Base-by-base conservation (phyloP, 2,113 vertebrate species). In the Gobiocypris rarus region DNA sequence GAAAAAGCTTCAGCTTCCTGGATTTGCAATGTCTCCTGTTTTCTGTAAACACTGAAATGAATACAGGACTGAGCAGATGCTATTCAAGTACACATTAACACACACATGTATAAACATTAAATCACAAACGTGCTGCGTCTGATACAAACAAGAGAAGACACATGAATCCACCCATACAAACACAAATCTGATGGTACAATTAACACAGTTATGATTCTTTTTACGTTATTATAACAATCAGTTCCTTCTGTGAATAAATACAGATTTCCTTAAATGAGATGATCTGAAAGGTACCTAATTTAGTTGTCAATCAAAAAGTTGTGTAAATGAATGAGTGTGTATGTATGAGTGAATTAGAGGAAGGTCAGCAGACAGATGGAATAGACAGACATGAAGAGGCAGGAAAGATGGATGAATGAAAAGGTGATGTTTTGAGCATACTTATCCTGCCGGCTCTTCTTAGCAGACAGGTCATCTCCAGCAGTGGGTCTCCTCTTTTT, bases 401-500 rank as follows among this genome's bases (percentile, higher is more conserved):
- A 59, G 13, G 56, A 50, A 13, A 78, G 17, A 50, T 70, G 24
- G 5, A 75, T 71, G 38, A 71, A 54, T 74, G 52, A 4, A 19
- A 15, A 70, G 61, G 24, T 73, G 45, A 9, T 43, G 10, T 69
- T 70, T 58, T 11, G 34, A 50, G 38, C 41, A 5, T 96, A 99
- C 98, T 97, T 96, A 92, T 99, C 98, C 89, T 98, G 97, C 86
- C 97, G 96, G 93, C 97, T 99, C 91, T 99, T 99, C 94, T 99
- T 99, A 88, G 97, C 97, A 81, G 96, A 96, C 89, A 98, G 92
- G 91, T 99, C 97, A 90, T 99, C 97, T 92, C 96, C 97, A 88
- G 96, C 93, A 75, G 97, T 96, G 86, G 98, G 97, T 95, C 98
- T 98, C 95, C 97, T 98, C 95, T 99, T 99, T 98, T 99, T 99